These are phyloP conservation scores for Cyphomyrus discorhynchus DNA, from an alignment of 2,113 vertebrate species.

Conservation along the genomic window DNA sequence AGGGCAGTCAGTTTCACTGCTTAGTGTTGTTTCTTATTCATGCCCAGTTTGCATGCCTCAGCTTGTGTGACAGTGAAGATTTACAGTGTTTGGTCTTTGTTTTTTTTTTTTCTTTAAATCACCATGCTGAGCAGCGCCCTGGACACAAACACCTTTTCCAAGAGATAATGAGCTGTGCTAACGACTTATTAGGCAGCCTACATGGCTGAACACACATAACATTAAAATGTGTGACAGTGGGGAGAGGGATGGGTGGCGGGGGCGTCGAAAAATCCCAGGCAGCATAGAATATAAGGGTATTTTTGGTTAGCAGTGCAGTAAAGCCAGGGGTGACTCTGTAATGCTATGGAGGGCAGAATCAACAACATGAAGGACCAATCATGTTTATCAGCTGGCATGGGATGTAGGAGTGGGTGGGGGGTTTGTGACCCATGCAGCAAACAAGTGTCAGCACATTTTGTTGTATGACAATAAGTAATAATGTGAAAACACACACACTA, in stretches of 20 bases:
- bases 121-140: not conserved
- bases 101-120: not conserved
- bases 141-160: conserved; percentile 3
- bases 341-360: not conserved
- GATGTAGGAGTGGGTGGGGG: not conserved
- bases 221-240: not conserved
- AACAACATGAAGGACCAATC: not conserved
- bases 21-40: not conserved
- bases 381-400: not conserved
- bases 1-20: not conserved
- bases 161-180: not conserved
- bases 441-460: not conserved
- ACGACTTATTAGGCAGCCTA: not conserved
- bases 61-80: not conserved
- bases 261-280: not conserved
- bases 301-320: not conserved
- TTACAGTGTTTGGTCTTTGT: conserved; percentile 2
- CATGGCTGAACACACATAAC: not conserved
- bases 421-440: not conserved
- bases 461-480: not conserved
- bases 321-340: not conserved
- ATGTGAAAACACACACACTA: not conserved
- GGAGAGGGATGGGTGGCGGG: not conserved
- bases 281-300: not conserved
- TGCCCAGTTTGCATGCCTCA: not conserved